Evolutionary conservation across 2,888 invertebrate genomes (phyloP).

Genomic region (Pammene aurita): DNA sequence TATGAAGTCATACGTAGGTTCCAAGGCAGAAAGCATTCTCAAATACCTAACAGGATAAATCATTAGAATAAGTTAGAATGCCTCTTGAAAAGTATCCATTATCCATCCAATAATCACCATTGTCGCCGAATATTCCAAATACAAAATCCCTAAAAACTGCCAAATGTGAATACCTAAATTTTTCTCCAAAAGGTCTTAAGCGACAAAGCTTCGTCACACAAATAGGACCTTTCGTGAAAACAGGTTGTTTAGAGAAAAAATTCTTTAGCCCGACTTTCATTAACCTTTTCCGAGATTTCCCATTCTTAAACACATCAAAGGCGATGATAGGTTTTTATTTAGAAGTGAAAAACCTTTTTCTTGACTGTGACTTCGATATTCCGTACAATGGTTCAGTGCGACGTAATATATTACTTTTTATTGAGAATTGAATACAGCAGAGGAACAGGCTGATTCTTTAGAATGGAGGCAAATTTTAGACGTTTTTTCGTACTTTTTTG

Average conservation of each 20-base stretch:
- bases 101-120: neutral
- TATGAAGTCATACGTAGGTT: too few species aligned
- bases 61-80: too few species aligned
- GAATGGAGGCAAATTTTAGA: neutral
- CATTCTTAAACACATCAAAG: slow-evolving; percentile 33
- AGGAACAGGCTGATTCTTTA: neutral
- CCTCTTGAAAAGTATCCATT: neutral
- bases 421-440: neutral
- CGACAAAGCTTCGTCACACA: neutral
- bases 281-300: slow-evolving; percentile 27
- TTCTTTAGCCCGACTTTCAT: slow-evolving; percentile 19
- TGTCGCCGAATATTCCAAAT: neutral
- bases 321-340: slow-evolving; percentile 26
- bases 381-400: neutral
- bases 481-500: neutral
- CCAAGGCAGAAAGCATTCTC: too few species aligned
- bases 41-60: neutral
- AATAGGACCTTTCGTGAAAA: neutral
- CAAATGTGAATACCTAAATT: slow-evolving; percentile 4
- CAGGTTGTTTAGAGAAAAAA: neutral
- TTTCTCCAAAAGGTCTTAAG: neutral
- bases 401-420: slow-evolving; percentile 16
- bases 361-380: slow-evolving; percentile 13
- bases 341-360: slow-evolving; percentile 7
- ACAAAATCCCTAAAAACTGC: slow-evolving; percentile 21